Conservation (phyloP, 1,140 invertebrate genomes). For the Nebria ingens region DNA sequence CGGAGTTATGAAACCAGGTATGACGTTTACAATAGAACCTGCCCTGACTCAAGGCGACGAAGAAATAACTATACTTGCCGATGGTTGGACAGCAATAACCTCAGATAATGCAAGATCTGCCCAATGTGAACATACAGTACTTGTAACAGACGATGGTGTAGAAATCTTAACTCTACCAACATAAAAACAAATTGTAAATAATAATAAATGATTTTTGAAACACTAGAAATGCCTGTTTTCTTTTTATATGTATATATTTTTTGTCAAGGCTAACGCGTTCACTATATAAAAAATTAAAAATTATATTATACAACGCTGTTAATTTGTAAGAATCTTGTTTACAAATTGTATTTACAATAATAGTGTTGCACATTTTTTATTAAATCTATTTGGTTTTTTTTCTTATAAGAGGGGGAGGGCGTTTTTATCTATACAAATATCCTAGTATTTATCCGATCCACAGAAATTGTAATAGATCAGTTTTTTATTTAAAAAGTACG, state of each 20-base stretch:
- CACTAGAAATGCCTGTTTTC: background rate
- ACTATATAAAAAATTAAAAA: background rate
- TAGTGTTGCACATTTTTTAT: background rate
- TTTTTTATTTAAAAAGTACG: background rate
- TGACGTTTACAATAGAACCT: conserved; percentile 95
- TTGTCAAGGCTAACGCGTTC: background rate
- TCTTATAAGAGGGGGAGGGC: background rate
- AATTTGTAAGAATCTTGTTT: conserved; percentile 2
- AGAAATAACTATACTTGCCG: conserved; percentile 60
- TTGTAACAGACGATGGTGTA: conserved; percentile 63
- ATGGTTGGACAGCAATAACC: conserved; percentile 82
- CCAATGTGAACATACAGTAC: conserved; percentile 85
- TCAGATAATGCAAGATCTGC: conserved; percentile 68
- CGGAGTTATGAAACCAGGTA: conserved; percentile 72
- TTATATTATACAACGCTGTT: background rate
- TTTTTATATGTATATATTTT: background rate
- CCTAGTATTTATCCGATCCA: background rate
- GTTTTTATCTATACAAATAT: background rate
- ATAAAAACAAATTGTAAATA: background rate
- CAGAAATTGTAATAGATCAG: background rate
- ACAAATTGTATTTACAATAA: conserved; percentile 1
- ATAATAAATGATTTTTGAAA: background rate
- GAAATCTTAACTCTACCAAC: conserved; percentile 53
- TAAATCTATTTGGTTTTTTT: background rate
- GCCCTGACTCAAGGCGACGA: conserved; percentile 62